phyloP scores from a whole-genome alignment of 2,888 invertebrate genomes.

The Lasius fuliginosus region DNA sequence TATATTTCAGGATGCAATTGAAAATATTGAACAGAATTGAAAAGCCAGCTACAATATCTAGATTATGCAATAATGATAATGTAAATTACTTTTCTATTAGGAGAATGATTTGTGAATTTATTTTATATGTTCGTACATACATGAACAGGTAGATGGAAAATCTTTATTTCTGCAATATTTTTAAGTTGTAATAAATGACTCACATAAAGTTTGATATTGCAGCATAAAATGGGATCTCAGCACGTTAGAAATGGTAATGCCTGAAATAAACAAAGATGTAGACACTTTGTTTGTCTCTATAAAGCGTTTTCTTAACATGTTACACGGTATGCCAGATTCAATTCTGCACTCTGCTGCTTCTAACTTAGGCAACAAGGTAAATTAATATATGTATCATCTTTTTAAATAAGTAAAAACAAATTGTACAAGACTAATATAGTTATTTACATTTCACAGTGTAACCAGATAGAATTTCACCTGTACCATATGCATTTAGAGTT shows the following conservation, averaged over 20 bases:
- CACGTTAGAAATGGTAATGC: conserved; percentile 69
- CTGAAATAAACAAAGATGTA: conserved; percentile 78
- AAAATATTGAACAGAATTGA: conserved; percentile 78
- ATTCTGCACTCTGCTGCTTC: conserved; percentile 85
- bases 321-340: conserved; percentile 84
- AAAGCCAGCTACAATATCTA: conserved; percentile 54
- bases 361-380: conserved; percentile 85
- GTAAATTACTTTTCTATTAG: conserved; percentile 76
- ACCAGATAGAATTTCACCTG: conserved; percentile 86
- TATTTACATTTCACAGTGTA: conserved; percentile 83
- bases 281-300: conserved; percentile 76
- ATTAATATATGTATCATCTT: conserved; percentile 40
- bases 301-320: conserved; percentile 76
- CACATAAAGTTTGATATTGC: conserved; percentile 8
- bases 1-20: conserved; percentile 76
- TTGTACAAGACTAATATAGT: conserved; percentile 1
- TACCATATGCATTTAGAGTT: conserved; percentile 87
- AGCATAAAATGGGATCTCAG: conserved; percentile 78
- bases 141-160: conserved; percentile 74
- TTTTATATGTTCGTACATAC: conserved; percentile 78
- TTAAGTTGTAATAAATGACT: neutral
- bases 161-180: neutral
- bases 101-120: conserved; percentile 77
- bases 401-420: conserved; percentile 12
- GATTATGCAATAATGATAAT: conserved; percentile 49